Evolutionary conservation across 2,797 vertebrate genomes (phyloP), one percentile per base, ranked within the genome.

Genomic region (Sebastes matsubarae): DNA sequence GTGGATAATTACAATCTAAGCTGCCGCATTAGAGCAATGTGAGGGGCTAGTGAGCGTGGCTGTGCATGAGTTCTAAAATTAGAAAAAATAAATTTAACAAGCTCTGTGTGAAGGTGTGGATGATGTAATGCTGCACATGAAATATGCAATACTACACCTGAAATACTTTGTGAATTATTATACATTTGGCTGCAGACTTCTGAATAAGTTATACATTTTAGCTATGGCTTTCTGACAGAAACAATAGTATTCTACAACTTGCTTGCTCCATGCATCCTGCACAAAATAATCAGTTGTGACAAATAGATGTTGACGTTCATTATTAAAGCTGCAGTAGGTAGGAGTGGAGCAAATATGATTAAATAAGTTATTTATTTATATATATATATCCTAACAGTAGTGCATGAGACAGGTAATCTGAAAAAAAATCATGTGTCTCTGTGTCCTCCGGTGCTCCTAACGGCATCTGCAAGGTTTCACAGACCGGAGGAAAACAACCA

Each of bases 1-100:
- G 80, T 74, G 83, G 66, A 79, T 91, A 85, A 92, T 92, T 89
- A 84, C 75, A 87, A 88, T 87, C 74, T 83, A 81, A 85, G 80
- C 75, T 50, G 71, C 77, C 30, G 77, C 75, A 79, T 77, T 72
- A 86, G 36, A 80, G 81, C 81, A 12, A 55, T 58, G 32, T 5
- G 68, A 55, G 50, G 55, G 60, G 58, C 75, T 68, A n/a, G 72
- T 42, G 68, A 89, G 57, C 20, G 25, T 7, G 34, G 67, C 32
- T 68, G 46, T 65, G 76, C 64, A 75, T 55, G 63, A 79, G 73
- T 24, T 85, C 65, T 69, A 87, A 77, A 87, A 86, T 90, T 89
- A 86, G 88, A 89, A 84, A 81, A 75, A 2, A 25, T 20, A 83
- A 81, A 80, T 90, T 83, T 69, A 84, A 86, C 82, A 71, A 83